Conservation (phyloP, 2,113 vertebrate genomes). For the Cynopterus brachyotis region DNA sequence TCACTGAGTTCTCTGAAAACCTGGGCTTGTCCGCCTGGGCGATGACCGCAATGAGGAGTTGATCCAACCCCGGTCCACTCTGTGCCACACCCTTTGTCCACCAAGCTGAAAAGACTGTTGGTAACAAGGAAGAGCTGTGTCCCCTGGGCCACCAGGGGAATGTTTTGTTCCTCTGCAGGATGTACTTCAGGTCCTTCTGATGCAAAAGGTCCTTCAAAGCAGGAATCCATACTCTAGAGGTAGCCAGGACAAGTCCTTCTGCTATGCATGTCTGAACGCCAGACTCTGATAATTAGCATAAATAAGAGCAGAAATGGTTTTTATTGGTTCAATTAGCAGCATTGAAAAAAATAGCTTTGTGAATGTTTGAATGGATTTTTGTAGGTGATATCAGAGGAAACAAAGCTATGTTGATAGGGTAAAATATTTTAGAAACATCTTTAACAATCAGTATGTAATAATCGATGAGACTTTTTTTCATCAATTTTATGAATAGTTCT, state of each 20-base stretch:
- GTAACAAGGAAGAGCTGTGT: slow-evolving; percentile 85
- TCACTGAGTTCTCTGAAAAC: slow-evolving; percentile 82
- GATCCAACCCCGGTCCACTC: slow-evolving; percentile 79
- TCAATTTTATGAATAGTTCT: background rate
- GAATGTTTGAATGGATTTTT: background rate
- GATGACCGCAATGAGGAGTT: slow-evolving; percentile 79
- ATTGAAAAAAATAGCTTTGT: background rate
- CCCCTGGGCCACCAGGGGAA: slow-evolving; percentile 76
- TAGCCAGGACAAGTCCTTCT: too few species aligned
- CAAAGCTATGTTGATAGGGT: background rate
- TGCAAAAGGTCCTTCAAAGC: slow-evolving; percentile 82
- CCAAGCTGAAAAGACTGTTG: slow-evolving; percentile 81
- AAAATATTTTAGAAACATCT: background rate
- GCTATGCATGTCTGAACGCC: background rate
- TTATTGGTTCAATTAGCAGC: background rate
- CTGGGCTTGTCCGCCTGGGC: slow-evolving; percentile 80
- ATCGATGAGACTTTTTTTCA: background rate
- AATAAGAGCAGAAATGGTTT: background rate
- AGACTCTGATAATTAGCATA: background rate
- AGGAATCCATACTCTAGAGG: background rate
- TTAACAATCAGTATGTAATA: background rate
- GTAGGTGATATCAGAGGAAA: background rate
- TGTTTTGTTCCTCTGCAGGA: slow-evolving; percentile 79
- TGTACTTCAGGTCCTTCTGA: slow-evolving; percentile 79
- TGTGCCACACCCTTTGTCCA: slow-evolving; percentile 81